Evolutionary conservation across 2,113 vertebrate species (phyloP).

Genomic region (Orthonyx spaldingii): DNA sequence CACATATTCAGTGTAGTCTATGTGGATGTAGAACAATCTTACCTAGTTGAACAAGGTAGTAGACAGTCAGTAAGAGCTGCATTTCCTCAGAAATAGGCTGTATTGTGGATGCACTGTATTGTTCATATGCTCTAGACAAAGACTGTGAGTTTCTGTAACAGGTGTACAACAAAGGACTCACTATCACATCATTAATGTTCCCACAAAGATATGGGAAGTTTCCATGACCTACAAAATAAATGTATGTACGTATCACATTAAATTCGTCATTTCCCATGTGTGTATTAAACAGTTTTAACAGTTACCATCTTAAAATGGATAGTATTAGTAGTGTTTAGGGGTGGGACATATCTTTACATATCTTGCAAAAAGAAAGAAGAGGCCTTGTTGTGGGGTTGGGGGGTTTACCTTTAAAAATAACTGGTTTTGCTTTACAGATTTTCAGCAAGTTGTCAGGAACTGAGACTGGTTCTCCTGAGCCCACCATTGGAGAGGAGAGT

Average conservation of each 20-base stretch:
- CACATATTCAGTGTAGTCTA: neutral
- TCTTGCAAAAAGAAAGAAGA: neutral
- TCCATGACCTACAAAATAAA: constrained; percentile 83
- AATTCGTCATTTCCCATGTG: neutral
- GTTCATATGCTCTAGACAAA: constrained; percentile 86
- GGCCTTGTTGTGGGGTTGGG: neutral
- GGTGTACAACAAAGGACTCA: constrained; percentile 87
- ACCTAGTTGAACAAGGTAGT: constrained; percentile 98
- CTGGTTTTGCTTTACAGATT: constrained; percentile 89
- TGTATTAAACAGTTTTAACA: neutral
- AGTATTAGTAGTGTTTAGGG: neutral
- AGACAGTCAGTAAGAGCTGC: constrained; percentile 94
- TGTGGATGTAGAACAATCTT: constrained; percentile 34
- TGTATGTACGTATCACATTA: neutral
- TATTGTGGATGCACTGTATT: constrained; percentile 79
- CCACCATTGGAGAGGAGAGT: constrained; percentile 62
- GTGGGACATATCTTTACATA: neutral
- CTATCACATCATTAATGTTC: constrained; percentile 85
- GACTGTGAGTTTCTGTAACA: constrained; percentile 92
- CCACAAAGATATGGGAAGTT: constrained; percentile 89
- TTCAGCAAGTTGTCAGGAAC: constrained; percentile 90
- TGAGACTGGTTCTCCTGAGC: constrained; percentile 79
- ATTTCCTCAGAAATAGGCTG: constrained; percentile 94
- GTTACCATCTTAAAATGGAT: neutral
- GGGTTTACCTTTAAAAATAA: constrained; percentile 90